Base-by-base conservation (phyloP, 1,140 invertebrate genomes). In the Drosophila nigrodunni region DNA sequence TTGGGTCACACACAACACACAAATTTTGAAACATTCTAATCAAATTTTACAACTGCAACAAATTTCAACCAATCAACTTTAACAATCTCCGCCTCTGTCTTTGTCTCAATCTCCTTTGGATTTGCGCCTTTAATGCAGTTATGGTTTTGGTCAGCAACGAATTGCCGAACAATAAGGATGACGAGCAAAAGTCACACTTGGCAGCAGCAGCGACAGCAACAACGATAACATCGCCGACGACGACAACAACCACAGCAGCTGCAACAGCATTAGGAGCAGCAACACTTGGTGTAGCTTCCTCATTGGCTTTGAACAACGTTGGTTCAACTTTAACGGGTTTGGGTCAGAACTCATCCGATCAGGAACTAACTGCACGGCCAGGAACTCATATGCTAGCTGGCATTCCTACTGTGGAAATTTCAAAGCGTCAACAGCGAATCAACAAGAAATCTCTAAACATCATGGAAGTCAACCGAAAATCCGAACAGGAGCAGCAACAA, bases 91-190 rank as follows among this genome's bases (percentile, higher is more conserved):
- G 10, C 34, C 9, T 50, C 37, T 66, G 8, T 44, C 15, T 37
- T 0, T 41, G 8, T 68, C n/a, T 58, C 8, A 47, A 30, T 30
- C 6, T 2, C 25, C 60, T 47, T 47, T 66, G 54, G 30, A 18
- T 30, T 39, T 74, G 60, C 49, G 34, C 62, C 13, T 25, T 11
- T 66, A 30, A 5, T 67, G 4, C 43, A 85, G 85, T 78, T 67
- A 89, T 89, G 85, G 85, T 89, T 68, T 78, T 89, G 68, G 85
- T 81, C 49, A 81, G 85, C 50, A 89, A 83, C 44, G 85, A 89
- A 81, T 83, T 74, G 85, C 54, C 43, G 44, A 70, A 46, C 34
- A 85, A 74, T 41, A 89, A 83, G 65, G 80, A 83, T 81, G 85
- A 83, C 39, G 74, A 74, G 35, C 70, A 75, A 13, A 78, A 83